A percentile compares a stretch with the other conserved stretches of the same genome.
Conservation (phyloP, 1,140 invertebrate genomes). For the Drosophila bocki region DNA sequence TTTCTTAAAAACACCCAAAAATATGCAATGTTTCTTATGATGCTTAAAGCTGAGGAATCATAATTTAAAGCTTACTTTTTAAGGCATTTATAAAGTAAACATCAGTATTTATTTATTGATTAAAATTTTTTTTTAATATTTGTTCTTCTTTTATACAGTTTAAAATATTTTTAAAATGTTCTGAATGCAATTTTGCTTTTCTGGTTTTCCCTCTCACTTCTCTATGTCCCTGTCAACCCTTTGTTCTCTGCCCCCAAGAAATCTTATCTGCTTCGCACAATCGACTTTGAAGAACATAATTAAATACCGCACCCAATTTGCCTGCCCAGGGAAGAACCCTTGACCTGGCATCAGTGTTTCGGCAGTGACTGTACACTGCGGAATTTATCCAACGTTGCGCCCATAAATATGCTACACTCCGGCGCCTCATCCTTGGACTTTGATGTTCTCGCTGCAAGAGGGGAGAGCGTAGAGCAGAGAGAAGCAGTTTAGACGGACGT, state of each 20-base stretch:
- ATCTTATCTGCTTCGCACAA: neutral
- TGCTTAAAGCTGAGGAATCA: no score
- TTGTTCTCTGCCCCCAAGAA: neutral
- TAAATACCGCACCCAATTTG: conserved; percentile 17
- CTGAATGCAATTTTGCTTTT: neutral
- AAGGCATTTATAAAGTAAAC: no score
- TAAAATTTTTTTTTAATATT: no score
- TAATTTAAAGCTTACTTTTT: no score
- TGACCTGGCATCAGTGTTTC: conserved; percentile 19
- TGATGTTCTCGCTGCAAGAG: conserved; percentile 66
- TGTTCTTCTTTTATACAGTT: no score
- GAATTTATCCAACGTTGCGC: conserved; percentile 45
- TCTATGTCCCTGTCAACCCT: neutral
- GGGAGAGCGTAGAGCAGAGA: neutral
- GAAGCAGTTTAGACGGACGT: conserved; percentile 63
- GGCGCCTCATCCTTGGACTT: conserved; percentile 41
- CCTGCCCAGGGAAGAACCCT: neutral
- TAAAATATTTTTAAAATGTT: neutral
- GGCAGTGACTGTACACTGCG: conserved; percentile 27
- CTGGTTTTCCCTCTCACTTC: neutral
- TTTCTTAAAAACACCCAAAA: no score
- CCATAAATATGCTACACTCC: conserved; percentile 80
- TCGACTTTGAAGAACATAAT: conserved; percentile 22
- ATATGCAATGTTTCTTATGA: no score
- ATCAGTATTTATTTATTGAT: no score